Evolutionary conservation across 2,113 vertebrate genomes (phyloP), one percentile per base, ranked within the genome.

Genomic region (Clarias magur): DNA sequence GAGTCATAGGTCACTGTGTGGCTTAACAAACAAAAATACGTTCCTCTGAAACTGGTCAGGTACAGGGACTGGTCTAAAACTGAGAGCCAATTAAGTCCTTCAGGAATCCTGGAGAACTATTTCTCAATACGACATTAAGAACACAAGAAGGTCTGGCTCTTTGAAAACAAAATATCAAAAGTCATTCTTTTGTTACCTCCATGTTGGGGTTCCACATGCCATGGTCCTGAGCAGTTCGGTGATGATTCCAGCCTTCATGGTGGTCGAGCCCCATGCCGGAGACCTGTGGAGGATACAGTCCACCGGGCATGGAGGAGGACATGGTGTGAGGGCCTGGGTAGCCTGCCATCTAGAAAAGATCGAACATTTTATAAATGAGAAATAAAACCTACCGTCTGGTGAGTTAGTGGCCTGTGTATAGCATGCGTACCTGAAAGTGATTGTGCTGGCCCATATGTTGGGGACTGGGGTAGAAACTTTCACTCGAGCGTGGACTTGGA

Each of bases 401-500:
- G 34, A 34, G 17, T 10, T 34, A 72, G 53, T 21, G 67, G 57
- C 9, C 3, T 48, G 13, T 59, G 48, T 68, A 72, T 34, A 59
- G 48, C 42, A 57, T 25, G n/a, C n/a, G 57, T 96, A 99, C 98
- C 96, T 99, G 98, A 90, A 98, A 99, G 90, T 99, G 97, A 89
- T 96, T 97, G 92, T 95, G 94, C 83, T 96, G 97, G 23, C 93
- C 95, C 94, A 97, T 93, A 67, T 99, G 98, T 92, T 99, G 98
- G 0, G 98, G 97, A 91, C 97, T 97, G 27, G 98, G 97, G 86
- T 97, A 99, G 92, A 99, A 98, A 0, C 97, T 97, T 93, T 99
- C 98, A 86, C 98, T 99, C 88, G 98, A 99, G 85, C 98, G 96
- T 0, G 98, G 98, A 86, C 98, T 99, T 62, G 98, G 98, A 83